Conservation (phyloP, 2,113 vertebrate genomes). For the Nannospalax galili region DNA sequence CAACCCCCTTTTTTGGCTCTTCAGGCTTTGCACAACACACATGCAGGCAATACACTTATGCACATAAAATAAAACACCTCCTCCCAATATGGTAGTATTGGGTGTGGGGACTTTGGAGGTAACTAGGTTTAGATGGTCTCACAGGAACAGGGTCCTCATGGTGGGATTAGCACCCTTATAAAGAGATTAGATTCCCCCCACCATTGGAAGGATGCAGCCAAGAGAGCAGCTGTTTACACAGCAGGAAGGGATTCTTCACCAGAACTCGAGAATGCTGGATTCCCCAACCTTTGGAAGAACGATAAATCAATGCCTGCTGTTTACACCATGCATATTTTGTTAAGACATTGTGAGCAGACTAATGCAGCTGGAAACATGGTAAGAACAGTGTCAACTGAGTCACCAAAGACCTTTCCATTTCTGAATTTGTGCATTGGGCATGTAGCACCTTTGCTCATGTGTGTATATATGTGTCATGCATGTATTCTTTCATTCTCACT, state of each 20-base stretch:
- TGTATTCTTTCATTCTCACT: too few species aligned
- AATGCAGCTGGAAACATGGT: neutral
- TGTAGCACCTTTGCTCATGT: accelerated
- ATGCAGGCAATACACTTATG: too few species aligned
- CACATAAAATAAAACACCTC: neutral
- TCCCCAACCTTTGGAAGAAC: neutral
- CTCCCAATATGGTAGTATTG: neutral
- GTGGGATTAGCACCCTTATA: neutral
- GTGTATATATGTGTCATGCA: neutral
- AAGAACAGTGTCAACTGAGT: neutral
- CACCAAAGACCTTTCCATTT: neutral
- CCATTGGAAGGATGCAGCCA: neutral
- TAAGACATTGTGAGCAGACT: neutral
- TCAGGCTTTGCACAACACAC: too few species aligned
- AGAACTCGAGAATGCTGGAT: neutral
- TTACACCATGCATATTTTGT: neutral
- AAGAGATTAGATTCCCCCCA: neutral
- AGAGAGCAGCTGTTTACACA: neutral
- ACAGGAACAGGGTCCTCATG: neutral
- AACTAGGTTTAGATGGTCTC: neutral
- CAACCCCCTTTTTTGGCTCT: too few species aligned
- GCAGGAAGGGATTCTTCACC: neutral
- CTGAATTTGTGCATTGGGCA: neutral
- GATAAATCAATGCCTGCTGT: neutral
- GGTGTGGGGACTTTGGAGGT: neutral